phyloP scores from a whole-genome alignment of 2,113 vertebrate species.

The Heterotilapia buettikoferi region DNA sequence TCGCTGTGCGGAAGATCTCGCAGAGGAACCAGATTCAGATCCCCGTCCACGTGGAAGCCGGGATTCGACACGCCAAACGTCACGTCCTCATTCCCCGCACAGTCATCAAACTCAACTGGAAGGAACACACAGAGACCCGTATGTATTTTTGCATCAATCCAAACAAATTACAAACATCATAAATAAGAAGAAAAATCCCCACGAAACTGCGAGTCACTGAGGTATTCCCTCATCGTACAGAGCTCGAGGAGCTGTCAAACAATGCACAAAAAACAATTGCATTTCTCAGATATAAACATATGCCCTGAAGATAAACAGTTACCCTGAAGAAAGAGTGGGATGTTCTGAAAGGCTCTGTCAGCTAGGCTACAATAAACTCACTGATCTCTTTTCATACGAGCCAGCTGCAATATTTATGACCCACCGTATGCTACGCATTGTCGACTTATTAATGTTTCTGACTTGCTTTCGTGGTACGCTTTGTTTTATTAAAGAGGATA shows the following conservation, averaged over 20 bases:
- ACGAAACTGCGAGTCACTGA: neutral
- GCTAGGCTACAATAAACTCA: neutral
- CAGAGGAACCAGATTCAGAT: constrained; percentile 75
- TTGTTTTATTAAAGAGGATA: neutral
- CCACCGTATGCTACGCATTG: neutral
- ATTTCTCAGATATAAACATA: neutral
- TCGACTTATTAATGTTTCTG: neutral
- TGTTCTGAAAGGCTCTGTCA: neutral
- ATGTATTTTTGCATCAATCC: neutral
- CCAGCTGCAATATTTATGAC: constrained; percentile 13
- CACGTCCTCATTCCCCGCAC: constrained; percentile 81
- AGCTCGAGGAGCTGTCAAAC: neutral
- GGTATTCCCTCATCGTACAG: neutral
- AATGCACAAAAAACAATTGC: neutral
- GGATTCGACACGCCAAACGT: constrained; percentile 86
- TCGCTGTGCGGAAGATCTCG: constrained; percentile 70
- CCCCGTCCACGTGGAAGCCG: constrained; percentile 78
- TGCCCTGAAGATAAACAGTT: neutral
- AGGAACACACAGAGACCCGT: neutral
- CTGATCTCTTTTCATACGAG: neutral
- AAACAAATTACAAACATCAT: neutral
- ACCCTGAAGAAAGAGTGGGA: neutral
- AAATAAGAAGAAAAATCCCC: neutral
- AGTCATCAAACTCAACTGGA: constrained; percentile 90
- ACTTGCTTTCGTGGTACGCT: neutral